Evolutionary conservation across 30 jellyfish, hydroid and myxozoan genomes (phyloP).

Genomic region (Turritopsis dohrnii): DNA sequence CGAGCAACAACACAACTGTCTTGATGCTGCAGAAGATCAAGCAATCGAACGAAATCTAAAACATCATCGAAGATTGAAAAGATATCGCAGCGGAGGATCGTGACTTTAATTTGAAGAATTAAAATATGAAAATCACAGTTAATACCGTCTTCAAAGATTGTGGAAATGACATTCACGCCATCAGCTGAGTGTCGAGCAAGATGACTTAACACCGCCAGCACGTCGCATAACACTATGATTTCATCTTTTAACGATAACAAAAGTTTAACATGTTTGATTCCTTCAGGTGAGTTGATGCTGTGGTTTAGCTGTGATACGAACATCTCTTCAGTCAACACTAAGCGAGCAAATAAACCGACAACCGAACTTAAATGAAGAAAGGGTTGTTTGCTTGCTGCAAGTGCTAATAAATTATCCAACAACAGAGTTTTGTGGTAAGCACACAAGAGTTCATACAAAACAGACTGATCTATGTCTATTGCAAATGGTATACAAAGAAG

Average conservation of each 20-base stretch:
- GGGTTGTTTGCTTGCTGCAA: background rate
- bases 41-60: slow-evolving; percentile 12
- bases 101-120: no score
- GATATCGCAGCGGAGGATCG: no score
- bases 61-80: no score
- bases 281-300: background rate
- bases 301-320: slow-evolving; percentile 37
- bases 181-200: slow-evolving; percentile 50
- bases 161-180: slow-evolving; percentile 30
- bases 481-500: slow-evolving; percentile 52
- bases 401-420: background rate
- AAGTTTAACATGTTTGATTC: background rate
- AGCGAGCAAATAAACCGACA: slow-evolving; percentile 47
- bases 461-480: slow-evolving; percentile 39
- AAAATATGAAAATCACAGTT: no score
- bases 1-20: slow-evolving; percentile 43
- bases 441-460: slow-evolving; percentile 41
- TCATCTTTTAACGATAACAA: background rate
- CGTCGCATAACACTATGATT: slow-evolving; percentile 26
- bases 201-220: slow-evolving; percentile 40
- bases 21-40: slow-evolving; percentile 27
- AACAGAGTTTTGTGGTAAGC: background rate
- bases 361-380: background rate
- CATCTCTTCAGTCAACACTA: slow-evolving; percentile 46
- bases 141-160: no score